Conservation (phyloP, 53 echinoderm and acorn worm species). For the Temnopleurus reevesii region DNA sequence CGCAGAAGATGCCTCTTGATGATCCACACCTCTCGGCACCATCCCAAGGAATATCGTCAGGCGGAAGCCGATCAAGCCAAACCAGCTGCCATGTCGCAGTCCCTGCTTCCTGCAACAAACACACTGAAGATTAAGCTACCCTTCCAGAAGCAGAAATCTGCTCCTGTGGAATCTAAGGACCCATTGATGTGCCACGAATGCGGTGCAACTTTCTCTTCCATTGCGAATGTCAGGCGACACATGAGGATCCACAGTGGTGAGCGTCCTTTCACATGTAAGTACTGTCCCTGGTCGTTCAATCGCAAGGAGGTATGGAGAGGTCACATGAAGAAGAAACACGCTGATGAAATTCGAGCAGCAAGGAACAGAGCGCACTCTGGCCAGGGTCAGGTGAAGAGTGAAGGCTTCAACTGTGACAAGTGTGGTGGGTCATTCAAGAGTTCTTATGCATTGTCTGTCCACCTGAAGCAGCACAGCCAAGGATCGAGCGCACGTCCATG, state of each 20-base stretch:
- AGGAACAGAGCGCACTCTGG: background rate
- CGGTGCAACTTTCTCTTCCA: slow-evolving; percentile 29
- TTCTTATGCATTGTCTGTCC: background rate
- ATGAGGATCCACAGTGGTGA: slow-evolving; percentile 51
- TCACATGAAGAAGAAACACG: slow-evolving; percentile 53
- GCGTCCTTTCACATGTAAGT: slow-evolving; percentile 26
- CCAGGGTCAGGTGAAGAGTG: background rate
- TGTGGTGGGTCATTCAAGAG: slow-evolving; percentile 24
- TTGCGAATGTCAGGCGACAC: slow-evolving; percentile 49
- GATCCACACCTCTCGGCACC: slow-evolving; percentile 27
- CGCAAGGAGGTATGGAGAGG: slow-evolving; percentile 30
- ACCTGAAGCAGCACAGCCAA: slow-evolving; percentile 34
- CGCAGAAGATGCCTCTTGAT: slow-evolving; percentile 10
- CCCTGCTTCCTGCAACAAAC: background rate
- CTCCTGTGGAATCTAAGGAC: background rate
- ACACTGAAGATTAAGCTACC: slow-evolving; percentile 45
- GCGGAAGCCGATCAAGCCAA: background rate
- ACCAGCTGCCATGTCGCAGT: background rate
- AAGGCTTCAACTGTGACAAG: slow-evolving; percentile 17
- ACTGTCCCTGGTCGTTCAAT: slow-evolving; percentile 28
- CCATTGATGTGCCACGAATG: slow-evolving; percentile 46
- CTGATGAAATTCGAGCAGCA: background rate
- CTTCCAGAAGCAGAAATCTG: background rate
- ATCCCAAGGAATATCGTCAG: slow-evolving; percentile 27
- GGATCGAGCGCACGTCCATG: background rate